Evolutionary conservation across 2,888 invertebrate species (phyloP), one percentile per base, ranked within the genome.

Genomic region (Polietes domitor): DNA sequence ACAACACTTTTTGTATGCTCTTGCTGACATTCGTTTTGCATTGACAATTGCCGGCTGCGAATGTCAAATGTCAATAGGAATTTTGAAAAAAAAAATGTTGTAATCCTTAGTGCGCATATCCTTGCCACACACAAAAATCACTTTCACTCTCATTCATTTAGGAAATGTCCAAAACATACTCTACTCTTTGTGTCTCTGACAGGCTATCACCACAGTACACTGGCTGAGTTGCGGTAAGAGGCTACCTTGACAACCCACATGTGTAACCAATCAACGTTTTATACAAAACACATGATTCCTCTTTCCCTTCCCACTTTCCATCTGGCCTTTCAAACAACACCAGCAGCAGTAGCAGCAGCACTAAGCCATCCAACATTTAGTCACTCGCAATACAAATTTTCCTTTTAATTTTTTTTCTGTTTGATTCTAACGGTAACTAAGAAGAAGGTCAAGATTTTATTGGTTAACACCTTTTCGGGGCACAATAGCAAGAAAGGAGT

Each of bases 251-350:
- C 80, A 83, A 84, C 83, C 72, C 74, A 79, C 65, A 63, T 72
- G 63, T 37, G 37, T 47, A 70, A 32, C 15, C 50, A 77, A 71
- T 63, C 32, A 76, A 72, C 75, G 72, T 70, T 73, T 73, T 43
- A 72, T 61, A 71, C 70, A 71, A 58, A 84, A 78, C 84, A 84
- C 78, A 84, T 81, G 81, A 76, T 76, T 84, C 75, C 80, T 78
- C 65, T 76, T 68, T 80, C 43, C 63, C 70, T 77, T 80, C 41
- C 3, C 10, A 24, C 37, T n/a, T 37, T 19, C n/a, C 15, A 9
- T 3, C 19, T 43, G 43, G 24, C 19, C 7, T 26, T 58, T 58
- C 26, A 58, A 58, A 61, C 32, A 61, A n/a, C 47, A 47, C n/a
- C n/a, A 47, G 47, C 12, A 47, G 28, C 32, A 61, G 61, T n/a